Evolutionary conservation across 2,113 vertebrate species (phyloP).

Genomic region (Cisticola juncidis): DNA sequence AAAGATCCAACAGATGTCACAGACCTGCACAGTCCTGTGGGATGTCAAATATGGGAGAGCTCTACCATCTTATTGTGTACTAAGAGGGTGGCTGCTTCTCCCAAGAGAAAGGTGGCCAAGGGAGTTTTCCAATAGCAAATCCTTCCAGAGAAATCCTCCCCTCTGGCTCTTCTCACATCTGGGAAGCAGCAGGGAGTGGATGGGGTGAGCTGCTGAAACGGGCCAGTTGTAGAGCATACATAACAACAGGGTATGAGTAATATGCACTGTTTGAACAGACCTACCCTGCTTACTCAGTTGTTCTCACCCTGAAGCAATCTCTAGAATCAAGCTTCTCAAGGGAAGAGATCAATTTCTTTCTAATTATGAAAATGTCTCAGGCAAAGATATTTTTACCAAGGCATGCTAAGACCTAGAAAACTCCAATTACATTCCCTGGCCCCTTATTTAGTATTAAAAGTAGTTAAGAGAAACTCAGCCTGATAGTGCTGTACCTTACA

Average conservation of each 20-base stretch:
- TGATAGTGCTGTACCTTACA: background rate
- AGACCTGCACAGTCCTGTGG: background rate
- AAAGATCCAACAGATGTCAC: background rate
- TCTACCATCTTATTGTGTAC: background rate
- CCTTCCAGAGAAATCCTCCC: background rate
- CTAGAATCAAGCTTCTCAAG: conserved; percentile 16
- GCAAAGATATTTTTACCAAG: conserved; percentile 44
- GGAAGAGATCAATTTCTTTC: conserved; percentile 28
- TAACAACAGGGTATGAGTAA: background rate
- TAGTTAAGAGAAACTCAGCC: background rate
- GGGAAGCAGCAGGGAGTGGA: background rate
- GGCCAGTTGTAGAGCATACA: background rate
- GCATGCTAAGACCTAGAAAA: background rate
- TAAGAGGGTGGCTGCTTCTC: background rate
- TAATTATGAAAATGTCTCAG: conserved; percentile 37
- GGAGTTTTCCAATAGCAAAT: background rate
- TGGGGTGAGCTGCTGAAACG: background rate
- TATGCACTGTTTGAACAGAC: background rate
- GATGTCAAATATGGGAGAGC: background rate
- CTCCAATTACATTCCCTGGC: background rate
- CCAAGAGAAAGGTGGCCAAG: background rate
- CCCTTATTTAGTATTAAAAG: conserved; percentile 26
- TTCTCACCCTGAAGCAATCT: conserved; percentile 6
- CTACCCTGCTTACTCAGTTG: background rate
- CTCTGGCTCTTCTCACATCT: background rate